Evolutionary conservation across 2,888 invertebrate genomes (phyloP).

Genomic region (Ophonus ardosiacus): DNA sequence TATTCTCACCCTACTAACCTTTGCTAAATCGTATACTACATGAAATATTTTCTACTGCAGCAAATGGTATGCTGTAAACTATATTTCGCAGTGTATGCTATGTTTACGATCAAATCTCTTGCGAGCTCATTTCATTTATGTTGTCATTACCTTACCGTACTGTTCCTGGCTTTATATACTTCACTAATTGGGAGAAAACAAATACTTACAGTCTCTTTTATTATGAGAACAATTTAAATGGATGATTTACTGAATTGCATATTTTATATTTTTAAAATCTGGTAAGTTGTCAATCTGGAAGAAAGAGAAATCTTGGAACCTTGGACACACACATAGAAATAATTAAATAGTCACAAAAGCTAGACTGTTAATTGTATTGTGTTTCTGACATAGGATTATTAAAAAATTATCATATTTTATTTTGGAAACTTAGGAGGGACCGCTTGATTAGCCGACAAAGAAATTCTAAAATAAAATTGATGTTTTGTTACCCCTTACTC

Average conservation of each 20-base stretch:
- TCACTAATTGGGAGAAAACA: slow-evolving; percentile 39
- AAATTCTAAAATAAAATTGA: neutral
- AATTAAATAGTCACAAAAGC: too few relatives aligned
- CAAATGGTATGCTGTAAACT: neutral
- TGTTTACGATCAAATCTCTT: neutral
- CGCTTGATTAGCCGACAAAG: neutral
- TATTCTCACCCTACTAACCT: neutral
- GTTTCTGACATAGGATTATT: slow-evolving; percentile 29
- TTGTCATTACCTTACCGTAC: slow-evolving; percentile 2
- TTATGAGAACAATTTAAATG: neutral
- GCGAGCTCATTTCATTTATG: neutral
- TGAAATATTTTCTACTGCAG: too few relatives aligned
- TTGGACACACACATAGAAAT: neutral
- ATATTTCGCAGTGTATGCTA: neutral
- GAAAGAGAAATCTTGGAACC: neutral
- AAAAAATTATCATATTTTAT: slow-evolving; percentile 50
- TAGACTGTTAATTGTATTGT: slow-evolving; percentile 7
- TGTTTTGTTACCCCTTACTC: neutral
- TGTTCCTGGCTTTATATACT: neutral
- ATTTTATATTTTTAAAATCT: neutral
- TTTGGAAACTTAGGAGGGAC: slow-evolving; percentile 21
- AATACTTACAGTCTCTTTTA: neutral
- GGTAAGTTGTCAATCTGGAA: neutral
- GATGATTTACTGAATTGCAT: neutral
- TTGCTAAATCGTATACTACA: neutral